Base-by-base conservation (phyloP, 1,140 invertebrate species). In the Littorina saxatilis region DNA sequence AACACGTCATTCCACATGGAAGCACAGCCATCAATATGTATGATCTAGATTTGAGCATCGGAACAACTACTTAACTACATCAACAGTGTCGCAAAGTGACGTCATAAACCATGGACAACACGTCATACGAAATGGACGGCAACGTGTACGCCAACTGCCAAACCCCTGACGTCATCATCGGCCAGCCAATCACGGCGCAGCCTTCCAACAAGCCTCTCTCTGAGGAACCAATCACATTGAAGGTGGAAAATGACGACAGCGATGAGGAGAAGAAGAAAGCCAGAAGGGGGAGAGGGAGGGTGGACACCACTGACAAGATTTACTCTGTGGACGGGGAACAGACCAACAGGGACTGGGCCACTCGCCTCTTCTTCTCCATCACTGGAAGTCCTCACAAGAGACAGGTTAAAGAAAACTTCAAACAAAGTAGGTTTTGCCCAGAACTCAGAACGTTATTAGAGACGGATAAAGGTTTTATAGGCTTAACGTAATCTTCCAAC, bases 321-420 rank as follows among this genome's bases (percentile, higher is more conserved):
- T 77, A 63, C 39, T 58, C 50, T 13, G 27, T 77, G 47, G 50
- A 77, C 32, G 50, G 20, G 11, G 74, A 72, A n/a, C 68, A 23
- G 37, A 40, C 27, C 52, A 77, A 39, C 0, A 58, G 74, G 35
- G 74, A 77, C 4, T 77, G 74, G 74, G 32, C 74, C 74, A 77
- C n/a, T 23, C 52, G 35, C 32, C 52, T 77, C 5, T 77, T 77
- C 23, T 37, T 55, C 1, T 77, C 74, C 29, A 17, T 77, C 7
- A 55, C 27, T n/a, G 50, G 74, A 52, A 61, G 35, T n/a, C 52
- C 52, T 27, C 73, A 55, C 15, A 32, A 7, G 11, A 52, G 43
- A 27, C 29, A 43, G 17, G 4, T 35, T 5, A 27, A 29, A 17
- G 73, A 15, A 23, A 75, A 75, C 35, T 23, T 20, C 1, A 75